These are phyloP conservation scores for Homarus americanus DNA, from an alignment of 1,140 invertebrate genomes.

Conservation along the genomic window DNA sequence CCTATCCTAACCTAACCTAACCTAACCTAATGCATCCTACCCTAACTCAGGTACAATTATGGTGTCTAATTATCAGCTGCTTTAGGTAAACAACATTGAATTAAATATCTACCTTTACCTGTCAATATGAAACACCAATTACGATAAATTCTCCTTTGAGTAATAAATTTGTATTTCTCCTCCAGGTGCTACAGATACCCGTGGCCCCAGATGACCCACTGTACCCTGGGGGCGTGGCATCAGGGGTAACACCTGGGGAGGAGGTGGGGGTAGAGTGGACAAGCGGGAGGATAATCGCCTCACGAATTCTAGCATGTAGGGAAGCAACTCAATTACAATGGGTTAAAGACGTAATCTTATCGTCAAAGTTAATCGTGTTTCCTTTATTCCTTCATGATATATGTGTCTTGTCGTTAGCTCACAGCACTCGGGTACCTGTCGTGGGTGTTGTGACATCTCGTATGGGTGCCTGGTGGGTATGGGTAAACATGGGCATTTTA, in stretches of 20 bases:
- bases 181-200: constrained; percentile 20
- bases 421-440: constrained; percentile 17
- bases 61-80: no score
- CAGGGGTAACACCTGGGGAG: constrained; percentile 43
- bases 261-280: constrained; percentile 40
- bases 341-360: not conserved
- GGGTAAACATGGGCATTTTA: constrained; percentile 48
- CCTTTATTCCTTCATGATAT: constrained; percentile 65
- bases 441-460: constrained; percentile 56
- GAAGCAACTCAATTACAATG: not conserved
- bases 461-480: constrained; percentile 63
- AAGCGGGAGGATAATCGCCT: constrained; percentile 34
- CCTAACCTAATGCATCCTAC: no score
- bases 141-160: not conserved
- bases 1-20: no score
- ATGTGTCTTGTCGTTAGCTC: constrained; percentile 30
- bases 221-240: not conserved
- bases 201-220: constrained; percentile 35
- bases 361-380: not conserved
- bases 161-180: not conserved
- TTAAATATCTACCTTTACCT: not conserved
- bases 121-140: not conserved
- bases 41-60: no score
- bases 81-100: no score
- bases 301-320: constrained; percentile 33